Evolutionary conservation across 1,140 invertebrate species (phyloP).

Genomic region (Caerostris extrusa): DNA sequence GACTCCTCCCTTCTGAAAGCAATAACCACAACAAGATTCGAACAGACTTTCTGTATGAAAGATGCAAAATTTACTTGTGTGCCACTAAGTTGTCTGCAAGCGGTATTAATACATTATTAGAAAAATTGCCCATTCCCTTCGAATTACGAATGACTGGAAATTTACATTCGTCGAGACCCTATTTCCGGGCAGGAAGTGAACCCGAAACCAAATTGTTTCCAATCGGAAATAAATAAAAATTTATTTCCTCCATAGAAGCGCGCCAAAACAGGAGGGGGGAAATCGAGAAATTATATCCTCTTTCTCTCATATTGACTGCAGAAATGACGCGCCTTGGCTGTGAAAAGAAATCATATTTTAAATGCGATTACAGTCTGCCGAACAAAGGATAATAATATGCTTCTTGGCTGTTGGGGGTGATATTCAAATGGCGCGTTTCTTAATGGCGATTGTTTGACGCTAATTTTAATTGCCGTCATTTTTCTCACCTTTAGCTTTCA

Average conservation of each 20-base stretch:
- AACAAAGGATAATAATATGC: not conserved
- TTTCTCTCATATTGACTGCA: constrained; percentile 12
- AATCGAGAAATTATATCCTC: too few species aligned
- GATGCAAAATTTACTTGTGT: too few species aligned
- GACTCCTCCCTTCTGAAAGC: too few species aligned
- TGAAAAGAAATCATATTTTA: not conserved
- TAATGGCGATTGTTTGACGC: not conserved
- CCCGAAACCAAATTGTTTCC: constrained; percentile 8
- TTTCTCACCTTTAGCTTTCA: not conserved
- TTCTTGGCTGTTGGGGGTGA: not conserved
- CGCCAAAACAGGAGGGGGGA: too few species aligned
- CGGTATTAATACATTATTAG: too few species aligned
- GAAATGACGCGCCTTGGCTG: not conserved
- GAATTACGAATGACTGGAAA: not conserved
- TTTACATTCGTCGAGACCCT: not conserved
- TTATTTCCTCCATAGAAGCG: not conserved
- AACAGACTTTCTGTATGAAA: too few species aligned
- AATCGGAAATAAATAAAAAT: not conserved
- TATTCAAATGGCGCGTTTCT: not conserved
- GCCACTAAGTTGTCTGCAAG: too few species aligned
- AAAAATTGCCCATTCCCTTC: too few species aligned
- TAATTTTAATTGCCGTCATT: not conserved
- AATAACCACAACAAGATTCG: too few species aligned
- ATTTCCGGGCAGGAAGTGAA: not conserved
- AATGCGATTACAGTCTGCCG: not conserved